Percentiles rank a stretch among this genome's conserved stretches.
phyloP scores from a whole-genome alignment of 1,140 invertebrate genomes.

The Caenorhabditis tropicalis region DNA sequence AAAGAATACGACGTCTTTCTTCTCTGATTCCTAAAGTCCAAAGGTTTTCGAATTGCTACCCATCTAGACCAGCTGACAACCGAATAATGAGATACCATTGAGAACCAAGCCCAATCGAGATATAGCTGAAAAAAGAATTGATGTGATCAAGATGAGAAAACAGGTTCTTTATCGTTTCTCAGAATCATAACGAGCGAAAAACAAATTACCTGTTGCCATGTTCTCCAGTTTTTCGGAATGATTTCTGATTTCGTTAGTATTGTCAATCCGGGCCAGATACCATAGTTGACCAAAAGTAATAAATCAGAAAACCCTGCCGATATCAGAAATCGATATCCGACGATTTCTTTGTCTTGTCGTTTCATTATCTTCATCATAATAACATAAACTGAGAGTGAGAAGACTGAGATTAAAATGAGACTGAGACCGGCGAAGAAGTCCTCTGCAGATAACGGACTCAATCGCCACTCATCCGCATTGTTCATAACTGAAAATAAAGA shows the following conservation, averaged over 20 bases:
- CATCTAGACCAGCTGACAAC: conserved; percentile 66
- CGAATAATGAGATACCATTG: conserved; percentile 65
- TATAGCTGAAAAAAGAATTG: conserved; percentile 58
- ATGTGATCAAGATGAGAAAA: no score
- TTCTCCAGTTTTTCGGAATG: conserved; percentile 41
- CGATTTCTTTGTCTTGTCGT: conserved; percentile 53
- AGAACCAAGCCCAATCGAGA: conserved; percentile 67
- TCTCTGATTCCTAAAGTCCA: conserved; percentile 54
- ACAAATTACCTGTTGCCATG: conserved; percentile 29
- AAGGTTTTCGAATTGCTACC: conserved; percentile 60
- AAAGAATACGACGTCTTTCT: conserved; percentile 55
- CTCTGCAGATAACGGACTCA: conserved; percentile 6
- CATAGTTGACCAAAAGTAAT: conserved; percentile 64
- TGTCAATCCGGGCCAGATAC: conserved; percentile 64
- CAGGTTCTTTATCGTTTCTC: background rate
- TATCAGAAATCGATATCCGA: conserved; percentile 65
- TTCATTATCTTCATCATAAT: conserved; percentile 35
- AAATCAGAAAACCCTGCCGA: conserved; percentile 64
- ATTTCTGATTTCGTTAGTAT: conserved; percentile 66
- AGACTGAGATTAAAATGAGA: background rate
- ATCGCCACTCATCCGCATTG: conserved; percentile 29
- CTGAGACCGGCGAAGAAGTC: conserved; percentile 25
- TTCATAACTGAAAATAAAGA: conserved; percentile 32
- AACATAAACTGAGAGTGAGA: background rate
- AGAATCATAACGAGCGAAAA: background rate